Conservation (phyloP, 2,888 invertebrate genomes). For the Xestia sexstrigata region DNA sequence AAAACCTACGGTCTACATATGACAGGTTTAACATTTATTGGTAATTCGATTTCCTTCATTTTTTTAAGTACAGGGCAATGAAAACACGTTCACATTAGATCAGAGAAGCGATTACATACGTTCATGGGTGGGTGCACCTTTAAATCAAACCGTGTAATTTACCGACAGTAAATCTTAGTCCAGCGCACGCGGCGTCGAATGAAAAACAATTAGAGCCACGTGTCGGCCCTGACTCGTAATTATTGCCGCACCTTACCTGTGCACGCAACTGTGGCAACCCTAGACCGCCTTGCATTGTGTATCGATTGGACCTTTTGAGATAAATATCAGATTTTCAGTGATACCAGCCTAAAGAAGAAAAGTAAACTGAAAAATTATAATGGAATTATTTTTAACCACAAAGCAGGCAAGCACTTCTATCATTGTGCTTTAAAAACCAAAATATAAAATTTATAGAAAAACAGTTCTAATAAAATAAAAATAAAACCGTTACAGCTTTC, state of each 20-base stretch:
- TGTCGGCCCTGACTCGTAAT: conserved; percentile 77
- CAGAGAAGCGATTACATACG: conserved; percentile 36
- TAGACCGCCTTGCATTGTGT: conserved; percentile 8
- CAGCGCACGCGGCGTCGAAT: conserved; percentile 68
- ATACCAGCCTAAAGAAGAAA: not conserved
- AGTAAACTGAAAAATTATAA: not conserved
- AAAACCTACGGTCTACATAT: not conserved
- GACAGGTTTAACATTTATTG: not conserved
- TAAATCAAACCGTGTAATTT: conserved; percentile 81
- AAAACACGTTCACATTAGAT: conserved; percentile 37
- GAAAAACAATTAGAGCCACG: conserved; percentile 85
- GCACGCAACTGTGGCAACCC: conserved; percentile 66
- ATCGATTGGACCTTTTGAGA: conserved; percentile 26
- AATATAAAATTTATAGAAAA: not conserved
- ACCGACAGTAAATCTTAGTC: conserved; percentile 76
- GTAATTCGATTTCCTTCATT: conserved; percentile 6
- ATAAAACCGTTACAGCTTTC: conserved; percentile 19
- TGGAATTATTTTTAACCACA: not conserved
- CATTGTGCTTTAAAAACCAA: not conserved
- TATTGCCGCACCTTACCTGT: conserved; percentile 74
- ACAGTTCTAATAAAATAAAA: not conserved
- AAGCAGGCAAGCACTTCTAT: not conserved
- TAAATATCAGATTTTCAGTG: not conserved
- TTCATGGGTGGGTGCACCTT: conserved; percentile 67
- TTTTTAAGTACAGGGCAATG: not conserved